Percentiles rank a stretch among this genome's conserved stretches.
These are phyloP conservation scores for Sinodicranocentrus sp. DNA, from an alignment of 2,888 invertebrate species.

Conservation along the genomic window DNA sequence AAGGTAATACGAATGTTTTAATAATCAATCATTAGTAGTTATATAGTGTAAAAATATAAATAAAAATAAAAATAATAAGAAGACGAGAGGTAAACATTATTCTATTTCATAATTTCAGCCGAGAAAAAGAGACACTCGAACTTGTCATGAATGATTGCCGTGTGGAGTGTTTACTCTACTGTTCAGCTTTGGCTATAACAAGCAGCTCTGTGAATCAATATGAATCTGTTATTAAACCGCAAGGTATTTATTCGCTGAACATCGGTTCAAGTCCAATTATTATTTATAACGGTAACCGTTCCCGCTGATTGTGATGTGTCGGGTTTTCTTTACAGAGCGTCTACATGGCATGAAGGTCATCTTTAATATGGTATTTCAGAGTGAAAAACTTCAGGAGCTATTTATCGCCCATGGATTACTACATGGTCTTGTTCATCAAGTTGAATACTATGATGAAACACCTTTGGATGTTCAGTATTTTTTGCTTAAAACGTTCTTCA, in stretches of 20 bases:
- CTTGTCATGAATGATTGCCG: constrained; percentile 84
- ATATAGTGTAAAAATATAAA: too few relatives aligned
- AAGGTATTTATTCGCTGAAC: too few relatives aligned
- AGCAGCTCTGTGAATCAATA: neutral
- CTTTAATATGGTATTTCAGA: constrained; percentile 92
- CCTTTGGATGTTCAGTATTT: constrained; percentile 88
- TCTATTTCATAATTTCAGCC: constrained; percentile 81
- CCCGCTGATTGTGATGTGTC: neutral
- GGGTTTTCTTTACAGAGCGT: constrained; percentile 33
- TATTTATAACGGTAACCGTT: too few relatives aligned
- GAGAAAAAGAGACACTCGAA: constrained; percentile 87
- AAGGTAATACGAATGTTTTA: constrained; percentile 80
- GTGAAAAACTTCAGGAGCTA: constrained; percentile 82
- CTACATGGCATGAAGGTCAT: constrained; percentile 92
- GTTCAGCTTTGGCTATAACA: constrained; percentile 80
- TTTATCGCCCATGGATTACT: constrained; percentile 84
- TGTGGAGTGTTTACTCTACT: constrained; percentile 84
- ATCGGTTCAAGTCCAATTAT: too few relatives aligned
- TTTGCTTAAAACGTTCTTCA: constrained; percentile 92
- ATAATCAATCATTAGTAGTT: constrained; percentile 8
- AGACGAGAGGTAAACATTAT: too few relatives aligned
- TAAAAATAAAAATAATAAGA: too few relatives aligned
- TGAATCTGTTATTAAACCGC: neutral
- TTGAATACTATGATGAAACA: constrained; percentile 84
- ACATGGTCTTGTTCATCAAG: constrained; percentile 86